Percentiles rank a stretch among this genome's conserved stretches.
These are phyloP conservation scores for Heliothis subflexa DNA, from an alignment of 1,140 invertebrate genomes.

Conservation along the genomic window DNA sequence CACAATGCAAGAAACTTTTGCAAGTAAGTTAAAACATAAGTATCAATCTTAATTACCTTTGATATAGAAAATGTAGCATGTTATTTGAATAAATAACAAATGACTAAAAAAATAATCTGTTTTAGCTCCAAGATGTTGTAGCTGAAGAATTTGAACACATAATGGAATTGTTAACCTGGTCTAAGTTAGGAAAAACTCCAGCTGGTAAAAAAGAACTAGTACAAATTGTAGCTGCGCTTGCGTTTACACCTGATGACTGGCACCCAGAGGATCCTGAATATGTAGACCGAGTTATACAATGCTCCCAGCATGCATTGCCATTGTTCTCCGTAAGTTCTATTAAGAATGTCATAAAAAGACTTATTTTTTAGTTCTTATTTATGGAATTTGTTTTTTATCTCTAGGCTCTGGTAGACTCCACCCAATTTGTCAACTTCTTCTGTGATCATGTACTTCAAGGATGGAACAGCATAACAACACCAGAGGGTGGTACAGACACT, in stretches of 20 bases:
- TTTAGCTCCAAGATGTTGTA: constrained; percentile 91
- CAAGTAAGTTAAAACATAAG: constrained; percentile 84
- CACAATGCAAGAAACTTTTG: constrained; percentile 95
- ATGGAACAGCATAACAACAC: constrained; percentile 86
- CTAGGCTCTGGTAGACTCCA: constrained; percentile 95
- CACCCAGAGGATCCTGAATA: constrained; percentile 92
- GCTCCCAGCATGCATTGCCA: constrained; percentile 93
- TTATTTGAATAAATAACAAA: background rate
- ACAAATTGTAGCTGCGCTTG: constrained; percentile 93
- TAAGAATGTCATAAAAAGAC: too few relatives aligned
- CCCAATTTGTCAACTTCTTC: constrained; percentile 94
- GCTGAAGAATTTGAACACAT: constrained; percentile 97
- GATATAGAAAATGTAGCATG: too few relatives aligned
- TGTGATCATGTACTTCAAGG: constrained; percentile 93
- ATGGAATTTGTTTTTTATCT: constrained; percentile 55
- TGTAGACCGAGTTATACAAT: constrained; percentile 93
- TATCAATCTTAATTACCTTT: too few relatives aligned
- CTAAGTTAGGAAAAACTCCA: constrained; percentile 92
- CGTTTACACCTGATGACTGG: constrained; percentile 92
- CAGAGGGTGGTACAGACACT: constrained; percentile 89
- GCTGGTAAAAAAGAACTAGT: constrained; percentile 95
- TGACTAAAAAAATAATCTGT: constrained; percentile 15
- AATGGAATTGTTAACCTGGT: constrained; percentile 93
- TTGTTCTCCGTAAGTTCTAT: constrained; percentile 93
- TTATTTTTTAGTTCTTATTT: too few relatives aligned